Base-by-base conservation (phyloP, 1,140 invertebrate species). In the Protaetia brevitarsis region DNA sequence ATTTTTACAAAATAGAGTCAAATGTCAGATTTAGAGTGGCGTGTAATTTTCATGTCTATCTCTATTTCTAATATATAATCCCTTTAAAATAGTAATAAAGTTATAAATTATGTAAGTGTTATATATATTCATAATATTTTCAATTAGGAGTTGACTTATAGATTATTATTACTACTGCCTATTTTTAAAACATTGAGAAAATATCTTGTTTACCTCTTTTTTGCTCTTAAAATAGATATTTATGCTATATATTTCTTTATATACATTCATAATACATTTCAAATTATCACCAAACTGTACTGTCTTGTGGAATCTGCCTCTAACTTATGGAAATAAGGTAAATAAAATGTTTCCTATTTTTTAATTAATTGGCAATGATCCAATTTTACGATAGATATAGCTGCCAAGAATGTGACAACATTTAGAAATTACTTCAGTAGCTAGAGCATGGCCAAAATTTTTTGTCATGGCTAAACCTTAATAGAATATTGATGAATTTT, bases 391-490 rank as follows among this genome's bases (percentile, higher is more conserved):
- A 67, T 62, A 66, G 59, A 64, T 8, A 30, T 58, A 60, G 63
- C 65, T 79, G 77, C 76, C 77, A 79, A 79, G 76, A 79, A 79
- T 79, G 76, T 75, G 75, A 75, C 73, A 73, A 68, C 65, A 72
- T 71, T 72, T 66, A 71, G 72, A 74, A 79, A 71, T 71, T 75
- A 74, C 74, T 73, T 72, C 70, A 68, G 65, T 51, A 19, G 63
- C 66, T 66, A 63, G 68, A 72, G 71, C 71, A 73, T 72, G 74
- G 68, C 68, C 71, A 72, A 69, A 69, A 68, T 71, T 63, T 58
- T 31, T 45, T 63, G 66, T 64, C 51, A 62, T 62, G 60, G 60
- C 60, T 62, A 30, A 56, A 19, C n/a, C 26, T 65, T 41, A 27
- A 45, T 27, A 45, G 62, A 41, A 23, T 62, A 62, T 37, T 37